Evolutionary conservation across 2,113 vertebrate species (phyloP).

Genomic region (Eonycteris spelaea): DNA sequence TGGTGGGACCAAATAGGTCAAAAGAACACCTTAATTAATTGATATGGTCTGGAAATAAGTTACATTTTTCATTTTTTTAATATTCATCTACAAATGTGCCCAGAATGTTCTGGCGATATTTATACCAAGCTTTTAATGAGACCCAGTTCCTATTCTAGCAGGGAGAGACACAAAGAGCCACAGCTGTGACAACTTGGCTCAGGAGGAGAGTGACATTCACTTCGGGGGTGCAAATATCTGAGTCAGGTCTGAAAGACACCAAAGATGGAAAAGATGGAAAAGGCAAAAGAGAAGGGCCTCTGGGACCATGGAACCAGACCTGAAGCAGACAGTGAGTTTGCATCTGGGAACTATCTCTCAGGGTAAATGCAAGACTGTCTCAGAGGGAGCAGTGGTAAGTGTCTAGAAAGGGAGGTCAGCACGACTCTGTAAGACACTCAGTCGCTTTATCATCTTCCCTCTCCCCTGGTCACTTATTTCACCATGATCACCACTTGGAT

Average conservation of each 20-base stretch:
- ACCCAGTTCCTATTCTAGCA: neutral
- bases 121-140: neutral
- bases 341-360: neutral
- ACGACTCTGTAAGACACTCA: neutral
- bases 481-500: neutral
- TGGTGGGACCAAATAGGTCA: neutral
- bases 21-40: neutral
- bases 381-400: accelerated
- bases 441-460: neutral
- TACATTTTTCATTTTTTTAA: neutral
- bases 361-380: neutral
- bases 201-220: neutral
- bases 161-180: neutral
- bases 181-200: neutral
- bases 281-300: neutral
- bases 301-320: neutral
- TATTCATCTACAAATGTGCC: neutral
- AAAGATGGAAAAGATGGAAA: neutral
- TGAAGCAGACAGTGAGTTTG: neutral
- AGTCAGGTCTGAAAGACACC: neutral
- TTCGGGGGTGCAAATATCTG: neutral
- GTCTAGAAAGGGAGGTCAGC: neutral
- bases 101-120: neutral
- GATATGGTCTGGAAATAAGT: neutral
- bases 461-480: neutral